Percentiles rank a stretch among this genome's conserved stretches.
These are phyloP conservation scores for Pyrocephalus nanus DNA, from an alignment of 2,797 vertebrate species.

Conservation along the genomic window DNA sequence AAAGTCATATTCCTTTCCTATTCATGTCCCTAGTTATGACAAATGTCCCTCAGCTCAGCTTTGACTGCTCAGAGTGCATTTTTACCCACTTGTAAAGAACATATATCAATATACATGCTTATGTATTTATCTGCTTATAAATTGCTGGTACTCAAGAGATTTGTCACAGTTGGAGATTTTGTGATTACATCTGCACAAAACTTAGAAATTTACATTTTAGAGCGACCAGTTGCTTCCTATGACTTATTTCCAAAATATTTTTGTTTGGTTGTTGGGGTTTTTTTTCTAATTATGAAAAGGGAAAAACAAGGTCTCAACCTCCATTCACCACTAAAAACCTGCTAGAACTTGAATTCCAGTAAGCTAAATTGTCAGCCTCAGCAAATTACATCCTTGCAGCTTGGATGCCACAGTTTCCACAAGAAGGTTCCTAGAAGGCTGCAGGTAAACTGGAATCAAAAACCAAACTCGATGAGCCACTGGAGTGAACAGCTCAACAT, in stretches of 20 bases:
- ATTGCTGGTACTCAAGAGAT: background rate
- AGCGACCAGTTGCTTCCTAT: background rate
- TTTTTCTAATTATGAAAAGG: background rate
- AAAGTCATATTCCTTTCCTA: background rate
- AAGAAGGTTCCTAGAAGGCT: background rate
- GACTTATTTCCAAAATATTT: background rate
- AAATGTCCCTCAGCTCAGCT: background rate
- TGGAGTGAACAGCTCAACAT: background rate
- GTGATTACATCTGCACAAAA: background rate
- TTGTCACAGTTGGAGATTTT: background rate
- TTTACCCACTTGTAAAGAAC: background rate
- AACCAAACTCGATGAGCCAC: background rate
- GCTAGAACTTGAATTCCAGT: background rate
- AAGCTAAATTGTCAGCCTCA: background rate
- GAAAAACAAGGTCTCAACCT: background rate
- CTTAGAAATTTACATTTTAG: background rate
- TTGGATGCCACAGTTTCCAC: background rate
- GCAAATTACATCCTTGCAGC: background rate
- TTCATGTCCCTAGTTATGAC: background rate
- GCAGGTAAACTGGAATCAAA: background rate
- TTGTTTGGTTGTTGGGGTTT: accelerated
- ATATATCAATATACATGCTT: background rate
- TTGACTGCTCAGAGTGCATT: background rate
- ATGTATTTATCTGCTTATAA: background rate
- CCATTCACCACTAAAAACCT: accelerated